Evolutionary conservation across 2,888 invertebrate species (phyloP).

Genomic region (Pilophorus perplexus): DNA sequence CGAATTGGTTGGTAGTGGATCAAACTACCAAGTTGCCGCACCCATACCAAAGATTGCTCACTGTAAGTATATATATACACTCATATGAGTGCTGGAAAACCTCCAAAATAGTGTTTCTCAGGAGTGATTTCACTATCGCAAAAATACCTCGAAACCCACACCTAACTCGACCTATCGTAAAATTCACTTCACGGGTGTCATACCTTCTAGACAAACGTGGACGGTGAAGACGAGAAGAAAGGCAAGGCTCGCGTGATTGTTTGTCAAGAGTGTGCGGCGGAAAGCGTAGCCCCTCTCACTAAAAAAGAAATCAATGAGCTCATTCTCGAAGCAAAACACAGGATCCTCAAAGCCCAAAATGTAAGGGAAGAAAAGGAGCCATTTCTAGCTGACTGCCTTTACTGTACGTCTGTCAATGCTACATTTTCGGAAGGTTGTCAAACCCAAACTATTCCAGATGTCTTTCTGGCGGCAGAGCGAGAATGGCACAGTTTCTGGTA

Average conservation of each 20-base stretch:
- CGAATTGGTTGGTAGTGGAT: constrained; percentile 41
- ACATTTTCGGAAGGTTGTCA: no score
- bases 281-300: constrained; percentile 24
- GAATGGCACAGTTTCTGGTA: constrained; percentile 22
- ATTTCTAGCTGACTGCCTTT: no score
- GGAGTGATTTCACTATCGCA: no score
- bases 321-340: constrained; percentile 35
- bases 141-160: no score
- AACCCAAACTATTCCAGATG: constrained; percentile 24
- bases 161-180: no score
- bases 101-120: background rate
- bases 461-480: constrained; percentile 36
- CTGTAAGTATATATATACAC: no score
- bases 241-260: constrained; percentile 23
- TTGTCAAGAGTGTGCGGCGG: constrained; percentile 26
- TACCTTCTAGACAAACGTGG: no score
- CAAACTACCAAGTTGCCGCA: constrained; percentile 34
- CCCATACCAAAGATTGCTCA: constrained; percentile 16
- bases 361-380: constrained; percentile 7
- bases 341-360: constrained; percentile 38
- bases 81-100: no score
- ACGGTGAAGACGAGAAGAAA: no score
- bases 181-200: no score
- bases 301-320: constrained; percentile 34
- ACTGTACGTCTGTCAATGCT: no score